phyloP scores from a whole-genome alignment of 2,888 invertebrate genomes.

The Drosophila fungiperda region DNA sequence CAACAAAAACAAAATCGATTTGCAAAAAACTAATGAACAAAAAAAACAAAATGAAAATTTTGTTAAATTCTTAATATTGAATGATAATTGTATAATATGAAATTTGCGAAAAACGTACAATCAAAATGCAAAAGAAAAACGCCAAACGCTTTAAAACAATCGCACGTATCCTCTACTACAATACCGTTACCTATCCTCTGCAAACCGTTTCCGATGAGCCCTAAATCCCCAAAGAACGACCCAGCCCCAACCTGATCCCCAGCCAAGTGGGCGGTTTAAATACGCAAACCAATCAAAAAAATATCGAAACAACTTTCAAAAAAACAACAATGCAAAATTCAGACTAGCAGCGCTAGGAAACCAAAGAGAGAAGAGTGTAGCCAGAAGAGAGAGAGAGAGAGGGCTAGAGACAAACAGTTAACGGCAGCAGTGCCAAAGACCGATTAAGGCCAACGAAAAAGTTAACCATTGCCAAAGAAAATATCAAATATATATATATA shows the following conservation, averaged over 20 bases:
- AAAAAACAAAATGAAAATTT: constrained; percentile 20
- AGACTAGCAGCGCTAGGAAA: constrained; percentile 29
- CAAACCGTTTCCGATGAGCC: constrained; percentile 80
- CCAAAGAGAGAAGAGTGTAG: constrained; percentile 27
- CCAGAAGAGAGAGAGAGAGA: constrained; percentile 17
- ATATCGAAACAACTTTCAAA: constrained; percentile 74
- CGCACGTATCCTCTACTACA: constrained; percentile 84
- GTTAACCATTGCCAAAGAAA: constrained; percentile 33
- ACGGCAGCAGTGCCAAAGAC: not conserved
- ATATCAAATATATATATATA: constrained; percentile 52
- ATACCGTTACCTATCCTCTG: constrained; percentile 83
- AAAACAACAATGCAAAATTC: constrained; percentile 49
- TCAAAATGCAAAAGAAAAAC: constrained; percentile 84
- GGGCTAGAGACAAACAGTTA: constrained; percentile 40
- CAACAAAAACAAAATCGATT: constrained; percentile 16
- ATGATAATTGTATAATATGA: constrained; percentile 45
- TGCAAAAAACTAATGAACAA: constrained; percentile 44
- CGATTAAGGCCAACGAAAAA: constrained; percentile 11
- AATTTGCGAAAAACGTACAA: constrained; percentile 52
- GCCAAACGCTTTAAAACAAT: constrained; percentile 84
- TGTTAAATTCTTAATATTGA: constrained; percentile 17
- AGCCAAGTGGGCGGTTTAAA: constrained; percentile 69
- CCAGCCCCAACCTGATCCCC: constrained; percentile 47
- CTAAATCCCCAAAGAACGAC: constrained; percentile 49
- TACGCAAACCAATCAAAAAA: constrained; percentile 40